These are phyloP conservation scores for Trachymyrmex septentrionalis DNA, from an alignment of 1,140 invertebrate species.

Conservation along the genomic window DNA sequence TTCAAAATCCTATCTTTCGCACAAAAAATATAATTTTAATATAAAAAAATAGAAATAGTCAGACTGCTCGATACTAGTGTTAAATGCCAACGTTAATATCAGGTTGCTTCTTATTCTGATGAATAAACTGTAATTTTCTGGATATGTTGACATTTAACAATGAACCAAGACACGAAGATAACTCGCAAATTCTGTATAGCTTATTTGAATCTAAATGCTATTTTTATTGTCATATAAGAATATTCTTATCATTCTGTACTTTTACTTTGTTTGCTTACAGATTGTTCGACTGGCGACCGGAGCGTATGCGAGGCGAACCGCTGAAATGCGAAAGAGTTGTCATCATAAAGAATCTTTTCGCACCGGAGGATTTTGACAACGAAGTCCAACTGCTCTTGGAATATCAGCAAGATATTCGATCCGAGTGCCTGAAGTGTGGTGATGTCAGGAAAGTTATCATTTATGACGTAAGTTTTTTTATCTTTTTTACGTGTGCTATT, in stretches of 20 bases:
- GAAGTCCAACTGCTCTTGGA: constrained; percentile 96
- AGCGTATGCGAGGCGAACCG: constrained; percentile 94
- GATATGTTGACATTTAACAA: too few relatives aligned
- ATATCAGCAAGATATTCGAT: constrained; percentile 95
- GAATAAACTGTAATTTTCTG: too few relatives aligned
- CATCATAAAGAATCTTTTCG: constrained; percentile 98
- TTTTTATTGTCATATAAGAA: background rate
- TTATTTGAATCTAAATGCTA: background rate
- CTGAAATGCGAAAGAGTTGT: constrained; percentile 96
- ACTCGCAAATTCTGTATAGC: too few relatives aligned
- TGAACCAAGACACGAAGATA: too few relatives aligned
- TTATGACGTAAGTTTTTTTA: constrained; percentile 93
- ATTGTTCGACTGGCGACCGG: constrained; percentile 98
- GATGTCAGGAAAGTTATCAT: constrained; percentile 96
- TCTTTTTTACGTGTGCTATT: background rate
- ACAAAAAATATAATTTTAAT: too few relatives aligned
- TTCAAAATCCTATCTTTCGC: too few relatives aligned
- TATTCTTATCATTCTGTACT: background rate
- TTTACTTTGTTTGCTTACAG: constrained; percentile 84
- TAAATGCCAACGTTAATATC: too few relatives aligned
- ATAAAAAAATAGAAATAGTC: too few relatives aligned
- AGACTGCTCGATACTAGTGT: too few relatives aligned
- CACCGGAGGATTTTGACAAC: constrained; percentile 95
- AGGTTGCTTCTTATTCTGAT: too few relatives aligned
- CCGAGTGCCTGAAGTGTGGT: constrained; percentile 97